phyloP scores from a whole-genome alignment of 1,140 invertebrate species.

The Drosophila azteca region DNA sequence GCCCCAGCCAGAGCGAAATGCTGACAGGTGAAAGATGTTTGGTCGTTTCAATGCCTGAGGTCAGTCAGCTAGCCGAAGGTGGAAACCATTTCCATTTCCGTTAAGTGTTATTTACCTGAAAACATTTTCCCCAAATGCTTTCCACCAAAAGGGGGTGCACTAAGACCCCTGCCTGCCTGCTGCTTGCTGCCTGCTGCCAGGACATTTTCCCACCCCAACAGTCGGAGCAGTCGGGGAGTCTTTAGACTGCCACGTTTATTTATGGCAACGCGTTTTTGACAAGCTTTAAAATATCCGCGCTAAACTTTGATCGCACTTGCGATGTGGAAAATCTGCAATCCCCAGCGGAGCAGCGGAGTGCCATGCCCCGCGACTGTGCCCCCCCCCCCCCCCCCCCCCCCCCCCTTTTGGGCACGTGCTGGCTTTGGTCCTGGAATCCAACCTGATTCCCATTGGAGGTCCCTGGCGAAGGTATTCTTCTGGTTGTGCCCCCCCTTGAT shows the following conservation, averaged over 20 bases:
- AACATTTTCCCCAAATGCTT: slow-evolving; percentile 28
- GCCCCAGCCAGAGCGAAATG: neutral
- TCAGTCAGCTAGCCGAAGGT: slow-evolving; percentile 36
- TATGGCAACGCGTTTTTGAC: slow-evolving; percentile 67
- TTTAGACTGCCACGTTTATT: slow-evolving; percentile 57
- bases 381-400: too few relatives aligned
- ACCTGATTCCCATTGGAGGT: slow-evolving; percentile 26
- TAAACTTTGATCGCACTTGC: slow-evolving; percentile 69
- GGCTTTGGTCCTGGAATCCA: slow-evolving; percentile 5
- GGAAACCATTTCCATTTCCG: slow-evolving; percentile 42
- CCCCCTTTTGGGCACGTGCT: slow-evolving; percentile 26
- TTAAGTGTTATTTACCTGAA: slow-evolving; percentile 39
- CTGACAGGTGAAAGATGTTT: slow-evolving; percentile 12
- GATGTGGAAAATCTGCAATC: slow-evolving; percentile 35
- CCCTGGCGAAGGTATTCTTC: slow-evolving; percentile 28
- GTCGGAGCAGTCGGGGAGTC: neutral
- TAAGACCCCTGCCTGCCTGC: neutral
- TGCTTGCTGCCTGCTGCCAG: neutral
- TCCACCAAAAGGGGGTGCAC: slow-evolving; percentile 2
- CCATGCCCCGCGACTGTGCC: too few relatives aligned
- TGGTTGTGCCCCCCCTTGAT: neutral
- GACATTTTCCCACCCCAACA: neutral
- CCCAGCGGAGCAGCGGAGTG: slow-evolving; percentile 1
- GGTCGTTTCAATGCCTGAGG: slow-evolving; percentile 18
- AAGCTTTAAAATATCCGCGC: slow-evolving; percentile 67